phyloP scores from a whole-genome alignment of 2,113 vertebrate genomes.

The Chionis minor region DNA sequence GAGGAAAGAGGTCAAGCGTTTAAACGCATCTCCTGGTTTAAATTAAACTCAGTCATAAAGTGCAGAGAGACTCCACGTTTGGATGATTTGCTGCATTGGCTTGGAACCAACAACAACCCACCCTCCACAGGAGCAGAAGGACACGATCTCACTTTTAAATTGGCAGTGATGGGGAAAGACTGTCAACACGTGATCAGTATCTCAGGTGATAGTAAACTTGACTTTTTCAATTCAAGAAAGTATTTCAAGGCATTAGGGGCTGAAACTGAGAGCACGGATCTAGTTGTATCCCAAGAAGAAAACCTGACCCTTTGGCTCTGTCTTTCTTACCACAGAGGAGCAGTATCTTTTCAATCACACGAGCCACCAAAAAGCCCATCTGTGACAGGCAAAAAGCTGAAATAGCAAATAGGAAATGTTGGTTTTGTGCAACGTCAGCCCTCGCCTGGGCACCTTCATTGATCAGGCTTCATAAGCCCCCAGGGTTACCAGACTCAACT shows the following conservation, averaged over 20 bases:
- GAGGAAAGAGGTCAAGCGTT: neutral
- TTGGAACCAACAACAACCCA: neutral
- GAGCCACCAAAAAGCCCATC: neutral
- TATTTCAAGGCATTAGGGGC: neutral
- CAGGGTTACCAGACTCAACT: neutral
- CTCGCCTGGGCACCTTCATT: neutral
- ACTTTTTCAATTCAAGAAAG: neutral
- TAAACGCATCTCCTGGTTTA: neutral
- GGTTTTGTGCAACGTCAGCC: neutral
- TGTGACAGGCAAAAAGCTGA: neutral
- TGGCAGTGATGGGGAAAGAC: neutral
- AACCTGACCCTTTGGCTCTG: neutral
- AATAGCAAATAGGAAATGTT: neutral
- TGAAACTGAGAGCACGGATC: neutral
- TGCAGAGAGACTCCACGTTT: neutral
- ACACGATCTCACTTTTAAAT: neutral
- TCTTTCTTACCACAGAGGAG: neutral
- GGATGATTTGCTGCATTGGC: neutral
- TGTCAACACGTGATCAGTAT: neutral
- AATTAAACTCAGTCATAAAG: neutral
- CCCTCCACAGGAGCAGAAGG: neutral
- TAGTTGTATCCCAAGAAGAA: neutral
- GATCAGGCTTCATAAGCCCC: neutral
- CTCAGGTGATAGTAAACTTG: neutral
- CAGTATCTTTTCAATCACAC: neutral